phyloP scores from a whole-genome alignment of 1,140 invertebrate genomes.

The Pogonomyrmex californicus region DNA sequence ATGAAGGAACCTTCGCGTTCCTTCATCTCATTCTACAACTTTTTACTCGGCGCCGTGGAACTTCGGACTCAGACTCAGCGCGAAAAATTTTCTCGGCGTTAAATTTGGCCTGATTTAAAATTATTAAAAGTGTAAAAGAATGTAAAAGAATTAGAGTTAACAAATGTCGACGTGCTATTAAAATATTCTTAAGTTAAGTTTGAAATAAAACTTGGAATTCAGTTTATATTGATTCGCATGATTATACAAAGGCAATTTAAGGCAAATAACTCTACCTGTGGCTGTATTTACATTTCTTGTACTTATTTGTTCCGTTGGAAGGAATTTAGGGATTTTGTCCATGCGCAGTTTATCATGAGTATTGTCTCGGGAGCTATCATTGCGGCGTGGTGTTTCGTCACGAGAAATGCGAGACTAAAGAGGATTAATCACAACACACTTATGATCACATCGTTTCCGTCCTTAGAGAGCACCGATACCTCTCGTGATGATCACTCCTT shows the following conservation, averaged over 20 bases:
- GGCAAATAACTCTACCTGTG: background rate
- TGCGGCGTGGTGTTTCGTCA: background rate
- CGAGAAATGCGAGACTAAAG: background rate
- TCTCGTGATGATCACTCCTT: background rate
- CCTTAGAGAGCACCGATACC: background rate
- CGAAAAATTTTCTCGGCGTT: background rate
- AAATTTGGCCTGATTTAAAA: background rate
- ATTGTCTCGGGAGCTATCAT: background rate
- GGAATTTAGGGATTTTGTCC: background rate
- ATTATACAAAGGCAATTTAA: background rate
- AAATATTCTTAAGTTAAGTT: background rate
- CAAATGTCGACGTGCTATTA: background rate
- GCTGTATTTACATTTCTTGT: slow-evolving; percentile 14
- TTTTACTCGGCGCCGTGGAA: background rate
- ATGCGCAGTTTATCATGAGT: background rate
- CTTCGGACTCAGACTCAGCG: background rate
- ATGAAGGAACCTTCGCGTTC: background rate
- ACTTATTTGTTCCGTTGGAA: background rate
- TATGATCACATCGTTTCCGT: background rate
- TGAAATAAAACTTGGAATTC: background rate
- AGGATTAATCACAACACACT: background rate
- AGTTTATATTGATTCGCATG: background rate
- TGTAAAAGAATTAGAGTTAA: background rate
- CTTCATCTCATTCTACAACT: background rate
- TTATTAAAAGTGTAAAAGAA: background rate